Base-by-base conservation (phyloP, 2,113 vertebrate genomes). In the Nicator chloris region DNA sequence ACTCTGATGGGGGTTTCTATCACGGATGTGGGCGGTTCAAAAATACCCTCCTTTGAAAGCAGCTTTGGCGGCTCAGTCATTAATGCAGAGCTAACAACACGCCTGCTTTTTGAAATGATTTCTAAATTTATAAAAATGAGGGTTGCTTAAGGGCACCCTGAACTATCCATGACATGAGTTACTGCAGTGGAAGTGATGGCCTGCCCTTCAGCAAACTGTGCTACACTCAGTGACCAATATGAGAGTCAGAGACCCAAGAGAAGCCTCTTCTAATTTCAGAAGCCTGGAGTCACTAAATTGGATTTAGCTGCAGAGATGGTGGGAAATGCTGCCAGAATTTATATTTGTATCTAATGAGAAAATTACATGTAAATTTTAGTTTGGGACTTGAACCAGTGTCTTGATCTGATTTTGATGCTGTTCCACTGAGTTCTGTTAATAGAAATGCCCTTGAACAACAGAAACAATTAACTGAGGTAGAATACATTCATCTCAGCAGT, bases 361-460 rank as follows among this genome's bases (percentile, higher is more conserved):
- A 73, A 81, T 35, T 15, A 18, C 33, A 54, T 24, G 22, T 4
- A 63, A 18, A 71, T 78, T 90, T 90, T 51, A 81, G 35, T 61
- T 64, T 54, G 40, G 14, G 28, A 88, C 65, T 88, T 82, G 44
- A 90, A 90, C 37, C 23, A 60, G 15, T 15, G 17, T 40, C 53
- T 60, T 88, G 49, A 89, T 90, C 70, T 82, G 40, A 93, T 92
- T 86, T 81, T 92, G 59, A 80, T 59, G 23, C 21, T 47, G 53
- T 49, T 89, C 57, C 3, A 1, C 53, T 77, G 42, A 86, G 54
- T 47, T 93, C 42, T 73, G 37, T 63, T 54, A 85, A 90, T 15
- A 23, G 56, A 73, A 94, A 71, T 31, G 26, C 2, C 75, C 63
- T 82, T 93, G 82, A 92, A 93, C 19, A 86, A 65, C 9, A 78